Percentiles rank a stretch among this genome's conserved stretches.
These are phyloP conservation scores for Zaprionus camerounensis DNA, from an alignment of 1,140 invertebrate species.

Conservation along the genomic window DNA sequence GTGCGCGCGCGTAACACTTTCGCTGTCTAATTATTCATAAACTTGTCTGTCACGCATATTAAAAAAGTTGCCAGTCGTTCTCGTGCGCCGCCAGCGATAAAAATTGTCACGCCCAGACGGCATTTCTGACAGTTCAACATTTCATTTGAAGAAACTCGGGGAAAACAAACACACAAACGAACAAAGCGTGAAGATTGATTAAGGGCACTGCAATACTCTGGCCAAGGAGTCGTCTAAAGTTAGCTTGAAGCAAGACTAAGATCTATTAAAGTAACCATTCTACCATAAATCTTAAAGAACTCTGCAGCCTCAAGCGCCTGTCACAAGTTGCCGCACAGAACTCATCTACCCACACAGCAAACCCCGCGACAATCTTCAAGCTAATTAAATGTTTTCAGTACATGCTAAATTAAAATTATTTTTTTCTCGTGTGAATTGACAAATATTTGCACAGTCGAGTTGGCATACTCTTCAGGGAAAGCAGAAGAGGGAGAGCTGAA, in stretches of 20 bases:
- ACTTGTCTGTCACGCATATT: constrained; percentile 68
- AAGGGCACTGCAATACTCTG: background rate
- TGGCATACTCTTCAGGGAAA: constrained; percentile 11
- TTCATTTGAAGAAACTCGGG: constrained; percentile 48
- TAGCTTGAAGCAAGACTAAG: too few relatives aligned
- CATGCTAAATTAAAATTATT: constrained; percentile 35
- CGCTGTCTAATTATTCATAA: constrained; percentile 75
- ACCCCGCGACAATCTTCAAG: background rate
- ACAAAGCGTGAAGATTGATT: constrained; percentile 7
- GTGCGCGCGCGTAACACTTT: constrained; percentile 35
- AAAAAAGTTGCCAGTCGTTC: constrained; percentile 54
- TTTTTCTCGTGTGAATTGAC: constrained; percentile 13
- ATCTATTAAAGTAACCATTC: background rate
- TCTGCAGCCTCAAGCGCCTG: background rate
- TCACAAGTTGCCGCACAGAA: constrained; percentile 1
- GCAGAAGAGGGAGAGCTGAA: background rate
- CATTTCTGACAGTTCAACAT: constrained; percentile 59
- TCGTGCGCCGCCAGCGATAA: constrained; percentile 29
- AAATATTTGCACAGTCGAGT: constrained; percentile 18
- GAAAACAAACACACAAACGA: constrained; percentile 11
- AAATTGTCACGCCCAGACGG: constrained; percentile 51
- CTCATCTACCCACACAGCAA: background rate
- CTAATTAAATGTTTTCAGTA: constrained; percentile 63
- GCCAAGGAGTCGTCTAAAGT: background rate
- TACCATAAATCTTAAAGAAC: background rate